These are phyloP conservation scores for Sternotherus odoratus DNA, from an alignment of 2,797 vertebrate genomes.

Conservation along the genomic window DNA sequence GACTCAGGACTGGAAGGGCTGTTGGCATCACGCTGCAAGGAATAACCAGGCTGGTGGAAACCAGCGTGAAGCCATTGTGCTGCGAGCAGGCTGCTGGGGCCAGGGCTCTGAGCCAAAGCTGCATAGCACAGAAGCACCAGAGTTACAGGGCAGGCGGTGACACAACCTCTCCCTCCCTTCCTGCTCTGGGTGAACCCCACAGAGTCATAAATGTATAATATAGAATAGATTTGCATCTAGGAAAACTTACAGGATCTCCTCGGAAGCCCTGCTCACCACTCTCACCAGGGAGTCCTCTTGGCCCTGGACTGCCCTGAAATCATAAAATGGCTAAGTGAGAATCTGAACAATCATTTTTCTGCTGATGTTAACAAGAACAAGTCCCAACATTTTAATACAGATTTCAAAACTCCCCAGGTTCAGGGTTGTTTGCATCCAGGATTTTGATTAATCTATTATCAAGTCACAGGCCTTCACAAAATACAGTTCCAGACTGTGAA, in stretches of 20 bases:
- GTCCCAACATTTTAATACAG: neutral
- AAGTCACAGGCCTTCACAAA: neutral
- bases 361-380: neutral
- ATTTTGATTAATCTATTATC: neutral
- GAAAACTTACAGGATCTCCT: slow-evolving; percentile 71
- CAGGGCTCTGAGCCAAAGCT: neutral
- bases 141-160: no score
- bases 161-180: neutral
- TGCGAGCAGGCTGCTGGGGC: neutral
- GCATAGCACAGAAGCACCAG: neutral
- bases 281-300: slow-evolving; percentile 63
- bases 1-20: neutral
- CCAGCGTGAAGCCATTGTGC: neutral
- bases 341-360: neutral
- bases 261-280: slow-evolving; percentile 57
- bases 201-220: neutral
- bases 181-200: no score
- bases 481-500: neutral
- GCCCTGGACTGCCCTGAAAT: slow-evolving; percentile 73
- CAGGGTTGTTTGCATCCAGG: neutral
- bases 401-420: neutral
- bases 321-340: slow-evolving; percentile 9
- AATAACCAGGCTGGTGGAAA: neutral
- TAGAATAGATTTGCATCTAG: neutral
- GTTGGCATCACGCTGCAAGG: neutral